Base-by-base conservation (phyloP, 2,888 invertebrate genomes). In the Buathra laborator region DNA sequence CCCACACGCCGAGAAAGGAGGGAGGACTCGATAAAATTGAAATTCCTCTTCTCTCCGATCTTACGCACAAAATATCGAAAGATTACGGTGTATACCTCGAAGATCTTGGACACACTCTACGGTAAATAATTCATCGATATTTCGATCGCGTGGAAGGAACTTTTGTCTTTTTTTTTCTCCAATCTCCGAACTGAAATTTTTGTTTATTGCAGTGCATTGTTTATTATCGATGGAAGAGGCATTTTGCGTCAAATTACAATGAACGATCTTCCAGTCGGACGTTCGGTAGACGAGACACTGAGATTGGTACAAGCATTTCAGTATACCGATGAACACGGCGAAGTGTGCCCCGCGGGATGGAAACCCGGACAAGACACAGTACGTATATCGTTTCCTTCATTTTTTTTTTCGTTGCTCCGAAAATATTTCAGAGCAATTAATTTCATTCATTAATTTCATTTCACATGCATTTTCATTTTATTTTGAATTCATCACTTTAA, bases 321-420 rank as follows among this genome's bases (percentile, higher is more conserved):
- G 93, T 99, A 97, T 91, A 98, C 98, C 0, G 98, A 98, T 93
- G 95, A 96, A 43, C 97, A 98, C 91, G 99, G 98, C 16, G 99
- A 99, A 95, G 99, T 99, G 0, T 99, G 99, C 93, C 99, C 99
- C 29, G 98, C 98, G 89, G 98, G 97, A 51, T 99, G 99, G 99
- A 98, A 98, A 94, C 99, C 98, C 68, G 99, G 99, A 46, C 96
- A 97, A 94, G 98, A 97, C 94, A 98, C 98, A 76, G 98, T 98
- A 94, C 95, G 95, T 72, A 16, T 12, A 75, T 32, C 53, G 24
- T 37, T 37, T 37, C 9, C 9, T 37, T 37, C 37, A 9, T 37
- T 7, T 37, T 37, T 37, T 37, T 37, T 29, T 53, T 43, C 46
- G 7, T 68, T 32, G 1, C 43, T 24, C 24, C 62, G 37, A 46